These are phyloP conservation scores for Nannobrachium achirus DNA, from an alignment of 2,113 vertebrate species.

Conservation along the genomic window DNA sequence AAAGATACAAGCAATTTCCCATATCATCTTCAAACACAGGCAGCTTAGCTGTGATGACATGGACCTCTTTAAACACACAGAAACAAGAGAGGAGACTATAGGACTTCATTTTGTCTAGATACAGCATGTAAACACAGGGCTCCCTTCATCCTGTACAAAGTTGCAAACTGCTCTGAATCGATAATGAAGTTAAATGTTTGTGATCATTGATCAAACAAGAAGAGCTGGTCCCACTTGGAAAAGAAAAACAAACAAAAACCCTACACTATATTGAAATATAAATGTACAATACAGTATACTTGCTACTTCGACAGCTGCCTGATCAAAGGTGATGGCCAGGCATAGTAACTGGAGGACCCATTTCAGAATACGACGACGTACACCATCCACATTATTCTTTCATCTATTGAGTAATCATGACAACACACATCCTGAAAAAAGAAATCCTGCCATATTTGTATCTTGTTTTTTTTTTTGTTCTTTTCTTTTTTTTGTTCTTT, in stretches of 20 bases:
- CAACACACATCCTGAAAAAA: conserved; percentile 50
- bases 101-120: conserved; percentile 23
- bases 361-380: conserved; percentile 65
- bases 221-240: conserved; percentile 65
- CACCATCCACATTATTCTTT: conserved; percentile 65
- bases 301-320: conserved; percentile 74
- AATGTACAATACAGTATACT: conserved; percentile 68
- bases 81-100: conserved; percentile 32
- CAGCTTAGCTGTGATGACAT: conserved; percentile 31
- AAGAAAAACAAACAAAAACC: conserved; percentile 51
- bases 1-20: neutral
- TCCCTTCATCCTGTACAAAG: conserved; percentile 61
- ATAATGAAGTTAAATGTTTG: conserved; percentile 29
- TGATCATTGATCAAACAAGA: conserved; percentile 51
- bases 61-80: conserved; percentile 22
- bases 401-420: conserved; percentile 59
- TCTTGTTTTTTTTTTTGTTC: conserved; percentile 33
- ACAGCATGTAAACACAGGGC: conserved; percentile 64
- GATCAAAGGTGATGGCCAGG: conserved; percentile 61
- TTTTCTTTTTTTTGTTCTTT: conserved; percentile 18
- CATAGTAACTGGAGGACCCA: conserved; percentile 55
- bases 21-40: conserved; percentile 23
- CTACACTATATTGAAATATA: conserved; percentile 70
- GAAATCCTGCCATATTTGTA: conserved; percentile 25
- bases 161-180: conserved; percentile 19